Evolutionary conservation across 2,888 invertebrate genomes (phyloP), one percentile per base, ranked within the genome.

Genomic region (Hylaea fasciaria): DNA sequence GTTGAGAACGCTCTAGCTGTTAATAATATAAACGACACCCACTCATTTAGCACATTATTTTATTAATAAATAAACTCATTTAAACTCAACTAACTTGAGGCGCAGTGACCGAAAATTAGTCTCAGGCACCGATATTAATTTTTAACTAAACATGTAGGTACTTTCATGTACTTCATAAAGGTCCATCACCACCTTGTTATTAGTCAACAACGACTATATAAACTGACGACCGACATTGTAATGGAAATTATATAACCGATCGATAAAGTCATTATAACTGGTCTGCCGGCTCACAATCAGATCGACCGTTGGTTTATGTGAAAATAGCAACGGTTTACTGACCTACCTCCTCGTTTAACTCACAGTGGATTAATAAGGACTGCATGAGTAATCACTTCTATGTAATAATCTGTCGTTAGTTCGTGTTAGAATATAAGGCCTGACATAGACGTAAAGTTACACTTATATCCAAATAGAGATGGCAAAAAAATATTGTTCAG

Each of bases 201-300:
- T 55, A 56, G 55, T 56, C 61, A 56, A 35, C 41, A 28, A 10
- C 43, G 13, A 47, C 22, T 22, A 35, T 35, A 14, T 57, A 50
- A 50, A 64, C 46, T 41, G 43, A 53, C 57, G 62, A 58, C 50
- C 48, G 60, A 64, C 49, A 61, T 64, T 59, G 43, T 44, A 29
- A 65, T 41, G 48, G 48, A 54, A 61, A 63, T 64, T 56, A 56
- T 51, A 35, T 57, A 57, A 62, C 22, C 39, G 56, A 60, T 59
- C 59, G 52, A 66, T 63, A 44, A 59, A 54, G 47, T 13, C 52
- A 65, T 65, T 60, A 55, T 59, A 66, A 65, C 68, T 12, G 57
- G 68, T 66, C 47, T 58, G 51, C 47, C 45, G 50, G 12, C 17
- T 13, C 46, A 54, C 49, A 47, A 61, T 60, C 55, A 45, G 55